Conservation (phyloP, 2,888 invertebrate species). For the Trisateles emortualis region DNA sequence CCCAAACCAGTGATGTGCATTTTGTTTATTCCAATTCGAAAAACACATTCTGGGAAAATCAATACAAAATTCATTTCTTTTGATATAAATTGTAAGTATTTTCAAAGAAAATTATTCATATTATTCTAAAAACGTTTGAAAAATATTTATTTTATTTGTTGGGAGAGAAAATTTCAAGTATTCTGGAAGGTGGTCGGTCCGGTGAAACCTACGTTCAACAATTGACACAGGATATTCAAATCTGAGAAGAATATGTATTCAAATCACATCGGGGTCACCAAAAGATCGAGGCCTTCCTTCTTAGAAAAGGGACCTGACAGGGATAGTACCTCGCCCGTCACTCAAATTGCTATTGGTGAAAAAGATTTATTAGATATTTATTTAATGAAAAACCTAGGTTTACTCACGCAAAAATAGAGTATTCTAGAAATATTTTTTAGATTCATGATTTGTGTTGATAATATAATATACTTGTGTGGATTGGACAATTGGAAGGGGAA, state of each 20-base stretch:
- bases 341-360: conserved; percentile 1
- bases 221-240: conserved; percentile 11
- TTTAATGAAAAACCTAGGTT: too few species aligned
- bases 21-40: neutral
- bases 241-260: conserved; percentile 15
- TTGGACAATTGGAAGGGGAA: too few species aligned
- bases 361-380: conserved; percentile 8
- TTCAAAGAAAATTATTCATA: neutral
- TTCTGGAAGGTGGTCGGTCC: neutral
- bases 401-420: too few species aligned
- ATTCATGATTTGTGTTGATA: too few species aligned
- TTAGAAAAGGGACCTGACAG: conserved; percentile 5
- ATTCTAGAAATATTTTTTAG: too few species aligned
- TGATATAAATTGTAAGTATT: too few species aligned
- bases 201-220: conserved; percentile 1
- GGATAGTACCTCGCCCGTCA: conserved; percentile 10
- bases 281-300: conserved; percentile 3
- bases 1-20: conserved; percentile 37
- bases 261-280: conserved; percentile 15
- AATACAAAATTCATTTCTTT: too few species aligned
- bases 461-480: too few species aligned
- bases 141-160: neutral
- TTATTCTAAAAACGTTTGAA: neutral
- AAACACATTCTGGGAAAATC: neutral
- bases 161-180: neutral